A percentile compares a stretch with the other conserved stretches of the same genome.
Conservation (phyloP, 2,113 vertebrate genomes). For the Manacus vitellinus region DNA sequence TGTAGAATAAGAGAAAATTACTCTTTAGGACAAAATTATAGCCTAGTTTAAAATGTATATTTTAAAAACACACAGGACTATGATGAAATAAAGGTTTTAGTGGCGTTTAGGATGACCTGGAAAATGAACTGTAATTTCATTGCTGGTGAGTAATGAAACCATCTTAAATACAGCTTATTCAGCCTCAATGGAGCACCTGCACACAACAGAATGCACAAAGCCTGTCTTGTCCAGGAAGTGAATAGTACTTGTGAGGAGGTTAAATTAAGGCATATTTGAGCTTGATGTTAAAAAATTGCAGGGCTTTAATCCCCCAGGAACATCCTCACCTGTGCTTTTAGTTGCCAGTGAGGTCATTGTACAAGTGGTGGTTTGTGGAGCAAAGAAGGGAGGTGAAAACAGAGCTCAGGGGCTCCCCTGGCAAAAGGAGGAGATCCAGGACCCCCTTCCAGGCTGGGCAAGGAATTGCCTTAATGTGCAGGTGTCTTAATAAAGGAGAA, state of each 20-base stretch:
- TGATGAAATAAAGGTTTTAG: not conserved
- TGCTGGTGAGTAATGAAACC: not conserved
- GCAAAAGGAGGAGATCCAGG: not conserved
- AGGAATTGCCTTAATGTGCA: not conserved
- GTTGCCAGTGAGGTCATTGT: not conserved
- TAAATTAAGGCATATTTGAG: not conserved
- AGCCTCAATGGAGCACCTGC: not conserved
- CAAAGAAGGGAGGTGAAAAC: not conserved
- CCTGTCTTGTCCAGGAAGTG: not conserved
- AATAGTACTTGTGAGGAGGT: not conserved
- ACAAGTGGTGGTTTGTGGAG: not conserved
- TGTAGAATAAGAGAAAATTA: slow-evolving; percentile 10
- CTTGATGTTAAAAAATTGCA: not conserved
- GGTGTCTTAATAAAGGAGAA: not conserved
- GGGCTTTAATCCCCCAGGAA: not conserved
- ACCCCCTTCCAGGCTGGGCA: not conserved
- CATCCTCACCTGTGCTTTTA: rapidly evolving
- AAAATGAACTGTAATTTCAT: not conserved
- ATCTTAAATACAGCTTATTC: not conserved
- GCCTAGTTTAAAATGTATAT: not conserved
- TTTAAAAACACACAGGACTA: not conserved
- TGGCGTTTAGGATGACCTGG: not conserved
- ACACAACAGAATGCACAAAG: not conserved
- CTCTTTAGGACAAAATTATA: slow-evolving; percentile 32
- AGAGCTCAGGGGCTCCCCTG: not conserved